Evolutionary conservation across 2,888 invertebrate species (phyloP).

Genomic region (Crioceris asparagi): DNA sequence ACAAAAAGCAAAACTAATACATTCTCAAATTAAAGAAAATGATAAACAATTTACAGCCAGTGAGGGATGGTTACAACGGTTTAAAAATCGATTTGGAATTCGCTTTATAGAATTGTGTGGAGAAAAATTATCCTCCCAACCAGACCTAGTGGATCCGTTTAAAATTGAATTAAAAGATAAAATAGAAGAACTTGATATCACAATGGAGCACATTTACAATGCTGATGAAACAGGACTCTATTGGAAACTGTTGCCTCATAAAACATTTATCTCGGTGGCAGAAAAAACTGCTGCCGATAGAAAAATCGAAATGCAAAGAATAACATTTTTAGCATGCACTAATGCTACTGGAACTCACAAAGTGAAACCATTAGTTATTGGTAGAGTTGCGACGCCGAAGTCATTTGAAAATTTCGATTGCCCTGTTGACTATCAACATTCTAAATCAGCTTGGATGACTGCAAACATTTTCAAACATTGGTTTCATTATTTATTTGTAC

Average conservation of each 20-base stretch:
- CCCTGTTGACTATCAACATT: too few species aligned
- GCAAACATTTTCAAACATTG: too few species aligned
- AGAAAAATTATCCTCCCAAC: neutral
- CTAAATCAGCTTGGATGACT: too few species aligned
- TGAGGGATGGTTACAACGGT: too few species aligned
- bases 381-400: neutral
- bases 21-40: neutral
- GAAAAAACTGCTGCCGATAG: neutral
- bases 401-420: neutral
- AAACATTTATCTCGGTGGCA: neutral
- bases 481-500: too few species aligned
- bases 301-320: neutral
- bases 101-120: neutral
- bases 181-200: neutral
- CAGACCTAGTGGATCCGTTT: neutral
- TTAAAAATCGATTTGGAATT: neutral
- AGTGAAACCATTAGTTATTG: neutral
- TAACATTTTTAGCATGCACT: neutral
- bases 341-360: neutral
- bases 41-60: neutral
- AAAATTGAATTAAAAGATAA: neutral
- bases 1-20: neutral
- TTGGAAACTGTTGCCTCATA: neutral
- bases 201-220: neutral
- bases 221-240: neutral